Conservation (phyloP, 2,113 vertebrate genomes). For the Gadus chalcogrammus region DNA sequence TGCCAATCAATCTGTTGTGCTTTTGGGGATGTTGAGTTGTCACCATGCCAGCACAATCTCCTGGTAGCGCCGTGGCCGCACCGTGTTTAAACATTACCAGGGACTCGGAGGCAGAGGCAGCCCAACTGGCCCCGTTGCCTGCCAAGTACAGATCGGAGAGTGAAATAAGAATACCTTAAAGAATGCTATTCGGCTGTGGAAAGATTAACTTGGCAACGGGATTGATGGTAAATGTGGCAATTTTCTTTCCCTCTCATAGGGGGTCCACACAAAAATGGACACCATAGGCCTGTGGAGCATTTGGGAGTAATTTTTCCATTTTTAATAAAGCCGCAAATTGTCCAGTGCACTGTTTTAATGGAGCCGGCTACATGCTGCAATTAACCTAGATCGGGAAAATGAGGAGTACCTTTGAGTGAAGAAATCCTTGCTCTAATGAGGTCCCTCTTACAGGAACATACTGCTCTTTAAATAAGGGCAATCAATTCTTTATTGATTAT, state of each 20-base stretch:
- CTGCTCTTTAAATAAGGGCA: no score
- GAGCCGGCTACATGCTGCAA: slow-evolving; percentile 32
- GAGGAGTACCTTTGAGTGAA: no score
- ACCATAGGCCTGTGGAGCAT: slow-evolving; percentile 25
- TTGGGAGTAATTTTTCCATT: slow-evolving; percentile 20
- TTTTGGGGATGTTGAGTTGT: slow-evolving; percentile 27
- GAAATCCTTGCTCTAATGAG: slow-evolving; percentile 13
- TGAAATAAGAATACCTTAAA: slow-evolving; percentile 12
- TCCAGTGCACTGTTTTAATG: slow-evolving; percentile 22
- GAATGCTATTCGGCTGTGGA: slow-evolving; percentile 3
- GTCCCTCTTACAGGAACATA: slow-evolving; percentile 31
- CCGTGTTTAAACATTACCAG: no score
- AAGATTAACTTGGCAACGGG: slow-evolving; percentile 40
- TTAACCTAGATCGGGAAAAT: slow-evolving; percentile 35
- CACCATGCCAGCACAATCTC: slow-evolving; percentile 23
- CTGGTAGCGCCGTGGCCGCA: background rate
- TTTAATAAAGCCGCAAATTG: slow-evolving; percentile 16
- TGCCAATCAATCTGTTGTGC: slow-evolving; percentile 33
- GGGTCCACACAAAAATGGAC: slow-evolving; percentile 36
- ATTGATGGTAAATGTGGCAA: slow-evolving; percentile 42
- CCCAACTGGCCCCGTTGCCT: no score
- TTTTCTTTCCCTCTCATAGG: slow-evolving; percentile 36
- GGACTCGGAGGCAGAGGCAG: no score
- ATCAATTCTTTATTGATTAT: no score
- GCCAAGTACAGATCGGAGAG: slow-evolving; percentile 26